Evolutionary conservation across 2,797 vertebrate genomes (phyloP), one percentile per base, ranked within the genome.

Genomic region (Pseudomugil tenellus): DNA sequence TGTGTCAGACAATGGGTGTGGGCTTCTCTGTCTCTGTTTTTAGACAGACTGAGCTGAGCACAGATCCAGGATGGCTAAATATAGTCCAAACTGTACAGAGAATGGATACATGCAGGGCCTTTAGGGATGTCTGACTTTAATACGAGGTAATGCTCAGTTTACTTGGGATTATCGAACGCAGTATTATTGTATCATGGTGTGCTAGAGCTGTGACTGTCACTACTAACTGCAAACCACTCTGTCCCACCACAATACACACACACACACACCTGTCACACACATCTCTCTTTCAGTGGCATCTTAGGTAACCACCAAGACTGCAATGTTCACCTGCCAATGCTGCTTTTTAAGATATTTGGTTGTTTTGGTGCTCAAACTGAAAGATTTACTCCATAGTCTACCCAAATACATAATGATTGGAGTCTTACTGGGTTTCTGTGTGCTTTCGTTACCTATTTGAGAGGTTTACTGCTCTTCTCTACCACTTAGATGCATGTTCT

Each of bases 81-180:
- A 90, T 92, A 93, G 87, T 46, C 55, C 39, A 35, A 4, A 43
- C 71, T 69, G 75, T 85, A 70, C 63, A 54, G 81, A 74, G 86
- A 74, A 81, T 84, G 83, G 81, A 85, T 81, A 72, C 74, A 87
- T 78, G 83, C 52, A 41, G 79, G 77, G 79, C 78, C 78, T 82
- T 70, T 43, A 71, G 84, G 82, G 87, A 85, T 80, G 84, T 83
- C 86, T 73, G 84, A 64, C 65, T 86, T 74, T 88, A 90, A 92
- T 92, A 87, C 72, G 58, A 70, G 80, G 88, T 91, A 91, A 92
- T 91, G 78, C 92, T 85, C 67, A 72, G 75, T 92, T 92, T 93
- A 87, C 92, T 85, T 89, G 80, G 76, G 83, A 85, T 74, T 59
- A 10, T 77, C 67, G 74, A 79, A 89, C 83, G 84, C 65, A 76